These are phyloP conservation scores for Noturus placidus DNA, from an alignment of 2,113 vertebrate species.

Conservation along the genomic window DNA sequence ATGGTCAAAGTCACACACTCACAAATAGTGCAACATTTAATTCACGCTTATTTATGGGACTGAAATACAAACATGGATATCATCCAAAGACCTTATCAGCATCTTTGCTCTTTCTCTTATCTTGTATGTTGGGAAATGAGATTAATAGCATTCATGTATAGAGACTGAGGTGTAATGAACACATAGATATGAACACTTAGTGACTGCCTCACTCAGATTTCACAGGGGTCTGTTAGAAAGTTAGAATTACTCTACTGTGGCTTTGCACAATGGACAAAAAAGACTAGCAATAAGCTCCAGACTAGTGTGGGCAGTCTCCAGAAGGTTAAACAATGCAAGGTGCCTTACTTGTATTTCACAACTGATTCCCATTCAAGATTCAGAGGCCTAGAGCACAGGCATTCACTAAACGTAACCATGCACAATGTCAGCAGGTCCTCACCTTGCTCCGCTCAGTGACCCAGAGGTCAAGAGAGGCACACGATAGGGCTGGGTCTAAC, in stretches of 20 bases:
- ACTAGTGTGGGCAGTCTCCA: slow-evolving; percentile 40
- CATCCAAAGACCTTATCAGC: not conserved
- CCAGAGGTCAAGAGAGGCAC: slow-evolving; percentile 25
- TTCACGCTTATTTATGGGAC: not conserved
- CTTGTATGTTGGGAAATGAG: not conserved
- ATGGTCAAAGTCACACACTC: not conserved
- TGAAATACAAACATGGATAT: not conserved
- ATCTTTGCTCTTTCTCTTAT: not conserved
- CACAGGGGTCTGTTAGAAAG: slow-evolving; percentile 23
- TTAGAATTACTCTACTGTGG: slow-evolving; percentile 51
- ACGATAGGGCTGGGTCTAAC: not conserved
- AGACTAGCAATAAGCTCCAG: slow-evolving; percentile 40
- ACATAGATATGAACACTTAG: not conserved
- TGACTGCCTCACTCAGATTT: slow-evolving; percentile 31
- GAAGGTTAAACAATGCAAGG: slow-evolving; percentile 51
- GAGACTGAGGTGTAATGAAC: slow-evolving; percentile 14
- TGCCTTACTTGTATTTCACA: slow-evolving; percentile 41
- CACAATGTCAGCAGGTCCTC: slow-evolving; percentile 14
- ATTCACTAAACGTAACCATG: not conserved
- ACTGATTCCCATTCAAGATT: slow-evolving; percentile 46
- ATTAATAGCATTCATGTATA: slow-evolving; percentile 28
- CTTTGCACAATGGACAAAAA: slow-evolving; percentile 39
- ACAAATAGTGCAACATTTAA: not conserved
- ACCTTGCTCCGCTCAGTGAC: slow-evolving; percentile 21
- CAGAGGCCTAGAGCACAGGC: slow-evolving; percentile 1